Conservation (phyloP, 1,140 invertebrate species). For the Aphelinus atriplicis region DNA sequence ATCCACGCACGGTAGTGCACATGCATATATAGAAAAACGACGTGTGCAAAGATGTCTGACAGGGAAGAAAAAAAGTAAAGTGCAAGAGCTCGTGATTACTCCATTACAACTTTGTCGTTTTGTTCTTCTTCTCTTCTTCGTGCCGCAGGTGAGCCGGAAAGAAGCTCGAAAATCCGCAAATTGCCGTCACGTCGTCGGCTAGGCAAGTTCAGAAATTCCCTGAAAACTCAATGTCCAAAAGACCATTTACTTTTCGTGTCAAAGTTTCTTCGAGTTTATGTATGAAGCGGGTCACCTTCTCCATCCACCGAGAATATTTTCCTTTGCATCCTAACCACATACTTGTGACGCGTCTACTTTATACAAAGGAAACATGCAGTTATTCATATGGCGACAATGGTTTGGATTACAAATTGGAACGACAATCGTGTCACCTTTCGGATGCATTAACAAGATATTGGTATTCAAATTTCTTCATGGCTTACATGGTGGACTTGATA, state of each 20-base stretch:
- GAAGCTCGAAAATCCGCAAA: constrained; percentile 29
- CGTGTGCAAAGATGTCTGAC: neutral
- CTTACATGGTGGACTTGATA: no score
- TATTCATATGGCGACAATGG: no score
- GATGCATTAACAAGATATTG: no score
- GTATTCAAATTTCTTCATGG: no score
- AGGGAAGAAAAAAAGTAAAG: constrained; percentile 7
- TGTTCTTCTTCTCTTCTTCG: constrained; percentile 5
- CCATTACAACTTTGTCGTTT: neutral
- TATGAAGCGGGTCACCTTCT: neutral
- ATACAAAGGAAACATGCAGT: no score
- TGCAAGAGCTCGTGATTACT: neutral
- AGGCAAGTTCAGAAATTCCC: constrained; percentile 12
- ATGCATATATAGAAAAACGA: constrained; percentile 29
- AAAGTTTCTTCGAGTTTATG: constrained; percentile 23
- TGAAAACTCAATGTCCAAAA: constrained; percentile 32
- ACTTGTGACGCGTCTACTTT: no score
- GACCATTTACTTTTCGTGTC: constrained; percentile 37
- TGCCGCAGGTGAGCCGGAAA: neutral
- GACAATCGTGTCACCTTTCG: no score
- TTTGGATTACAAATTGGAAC: no score
- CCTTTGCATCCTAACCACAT: neutral
- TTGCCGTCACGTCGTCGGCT: constrained; percentile 24
- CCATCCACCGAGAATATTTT: neutral
- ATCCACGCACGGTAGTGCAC: constrained; percentile 24